phyloP scores from a whole-genome alignment of 2,888 invertebrate species.

The Listrodromus nycthemerus region DNA sequence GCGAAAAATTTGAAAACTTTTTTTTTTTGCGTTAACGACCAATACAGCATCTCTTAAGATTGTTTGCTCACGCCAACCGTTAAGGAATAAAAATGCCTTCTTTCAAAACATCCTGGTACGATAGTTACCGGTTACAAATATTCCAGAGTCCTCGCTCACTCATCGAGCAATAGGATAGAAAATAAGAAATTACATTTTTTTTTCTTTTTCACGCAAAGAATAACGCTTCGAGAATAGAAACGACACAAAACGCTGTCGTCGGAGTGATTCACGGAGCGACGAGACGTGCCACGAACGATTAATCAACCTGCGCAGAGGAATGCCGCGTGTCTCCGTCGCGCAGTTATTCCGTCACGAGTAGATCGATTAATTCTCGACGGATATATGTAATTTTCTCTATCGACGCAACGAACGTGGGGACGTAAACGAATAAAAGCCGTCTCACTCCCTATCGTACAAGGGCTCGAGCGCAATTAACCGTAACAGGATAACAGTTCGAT shows the following conservation, averaged over 20 bases:
- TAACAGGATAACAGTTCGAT: slow-evolving; percentile 32
- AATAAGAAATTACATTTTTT: neutral
- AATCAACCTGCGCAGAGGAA: slow-evolving; percentile 43
- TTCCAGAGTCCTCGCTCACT: neutral
- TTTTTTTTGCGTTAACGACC: no score
- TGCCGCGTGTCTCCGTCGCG: slow-evolving; percentile 7
- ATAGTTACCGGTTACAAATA: neutral
- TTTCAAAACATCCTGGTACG: neutral
- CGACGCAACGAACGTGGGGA: slow-evolving; percentile 17
- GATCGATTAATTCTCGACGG: slow-evolving; percentile 38
- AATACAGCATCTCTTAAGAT: no score
- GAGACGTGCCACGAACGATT: slow-evolving; percentile 37
- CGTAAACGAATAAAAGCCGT: slow-evolving; percentile 29
- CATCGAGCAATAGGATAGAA: neutral
- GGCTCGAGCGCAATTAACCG: slow-evolving; percentile 13
- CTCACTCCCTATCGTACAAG: neutral
- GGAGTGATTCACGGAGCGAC: slow-evolving; percentile 21
- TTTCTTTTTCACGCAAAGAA: slow-evolving; percentile 4
- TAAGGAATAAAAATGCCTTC: neutral
- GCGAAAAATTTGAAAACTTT: neutral
- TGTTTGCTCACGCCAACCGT: no score
- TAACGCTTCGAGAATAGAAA: neutral
- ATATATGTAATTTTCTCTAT: slow-evolving; percentile 42
- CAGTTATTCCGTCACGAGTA: slow-evolving; percentile 38
- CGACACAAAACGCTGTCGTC: neutral